Conservation (phyloP, 2,888 invertebrate genomes). For the Drosophila rellima region DNA sequence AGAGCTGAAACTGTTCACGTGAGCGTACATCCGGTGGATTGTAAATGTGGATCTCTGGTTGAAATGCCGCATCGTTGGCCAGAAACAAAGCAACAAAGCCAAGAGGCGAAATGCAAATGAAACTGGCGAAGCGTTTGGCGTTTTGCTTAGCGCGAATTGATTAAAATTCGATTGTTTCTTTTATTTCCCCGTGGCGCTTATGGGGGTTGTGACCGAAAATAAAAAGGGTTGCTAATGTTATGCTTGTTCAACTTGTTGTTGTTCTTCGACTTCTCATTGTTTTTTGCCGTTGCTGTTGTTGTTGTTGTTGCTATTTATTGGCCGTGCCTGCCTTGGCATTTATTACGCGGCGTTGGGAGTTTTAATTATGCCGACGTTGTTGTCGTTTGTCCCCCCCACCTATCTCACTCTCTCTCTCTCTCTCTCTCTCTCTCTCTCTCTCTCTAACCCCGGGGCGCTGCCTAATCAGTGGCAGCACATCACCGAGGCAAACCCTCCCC, state of each 20-base stretch:
- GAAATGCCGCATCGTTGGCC: conserved; percentile 59
- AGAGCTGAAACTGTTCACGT: conserved; percentile 29
- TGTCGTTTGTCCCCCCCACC: conserved; percentile 32
- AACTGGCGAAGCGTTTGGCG: conserved; percentile 54
- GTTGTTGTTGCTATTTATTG: conserved; percentile 71
- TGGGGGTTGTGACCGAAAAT: conserved; percentile 23
- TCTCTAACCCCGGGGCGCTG: conserved; percentile 55
- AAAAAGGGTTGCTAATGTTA: conserved; percentile 64
- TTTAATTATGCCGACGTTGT: conserved; percentile 73
- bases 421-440: background rate
- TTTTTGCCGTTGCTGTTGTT: no score
- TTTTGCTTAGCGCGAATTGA: conserved; percentile 81
- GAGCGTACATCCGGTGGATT: conserved; percentile 30
- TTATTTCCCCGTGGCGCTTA: conserved; percentile 58
- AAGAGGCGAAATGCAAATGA: conserved; percentile 62
- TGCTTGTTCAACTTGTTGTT: conserved; percentile 25
- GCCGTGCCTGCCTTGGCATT: conserved; percentile 81
- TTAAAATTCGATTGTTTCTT: conserved; percentile 85
- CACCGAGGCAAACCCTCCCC: conserved; percentile 42
- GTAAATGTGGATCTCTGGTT: conserved; percentile 18
- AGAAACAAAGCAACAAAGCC: conserved; percentile 59
- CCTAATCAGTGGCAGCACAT: conserved; percentile 79
- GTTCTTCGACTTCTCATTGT: conserved; percentile 33
- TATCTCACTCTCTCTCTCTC: background rate
- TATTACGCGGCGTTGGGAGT: conserved; percentile 77